Evolutionary conservation across 2,797 vertebrate genomes (phyloP), one percentile per base, ranked within the genome.

Genomic region (Sebastolobus altivelis): DNA sequence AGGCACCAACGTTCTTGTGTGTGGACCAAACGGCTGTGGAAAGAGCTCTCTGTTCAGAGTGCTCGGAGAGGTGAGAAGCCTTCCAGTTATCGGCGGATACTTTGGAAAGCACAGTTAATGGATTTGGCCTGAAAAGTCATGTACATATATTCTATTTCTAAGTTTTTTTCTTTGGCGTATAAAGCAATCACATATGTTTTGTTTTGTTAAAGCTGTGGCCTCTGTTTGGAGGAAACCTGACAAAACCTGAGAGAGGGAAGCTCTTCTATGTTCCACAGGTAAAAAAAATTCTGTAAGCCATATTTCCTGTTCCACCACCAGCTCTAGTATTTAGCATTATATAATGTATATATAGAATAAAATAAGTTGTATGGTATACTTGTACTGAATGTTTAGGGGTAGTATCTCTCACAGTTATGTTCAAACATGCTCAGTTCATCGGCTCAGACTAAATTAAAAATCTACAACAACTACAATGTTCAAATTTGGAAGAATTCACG

Each of bases 201-300:
- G 22, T 46, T 22, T 14, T 84, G 65, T 29, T 76, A 49, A 81
- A 99, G 99, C 88, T 99, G 74, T 99, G 99, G 99, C 98, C 99
- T 73, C 93, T 99, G 72, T 99, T 99, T 94, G 98, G 98, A 77
- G 99, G 99, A 18, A 87, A 93, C 70, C 94, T 99, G 87, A 99
- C 98, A 6, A 99, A 99, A 94, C 99, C 99, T n/a, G 97, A 98
- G 22, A 95, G 98, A 90, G 98, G 98, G 68, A 99, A 99, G 78
- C 95, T 99, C 61, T 99, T 99, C 92, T 99, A 99, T 38, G 98
- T 99, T 88, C 98, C 98, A 43, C 99, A 99, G 97, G 99, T 99
- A 95, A 85, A 56, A 6, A 6, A 29, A 9, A 46, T 3, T 46
- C 16, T 46, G 46, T 49, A 5, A 31, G 5, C 31, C 6, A 52